Evolutionary conservation across 1,140 invertebrate species (phyloP).

Genomic region (Tetramorium parvispinum): DNA sequence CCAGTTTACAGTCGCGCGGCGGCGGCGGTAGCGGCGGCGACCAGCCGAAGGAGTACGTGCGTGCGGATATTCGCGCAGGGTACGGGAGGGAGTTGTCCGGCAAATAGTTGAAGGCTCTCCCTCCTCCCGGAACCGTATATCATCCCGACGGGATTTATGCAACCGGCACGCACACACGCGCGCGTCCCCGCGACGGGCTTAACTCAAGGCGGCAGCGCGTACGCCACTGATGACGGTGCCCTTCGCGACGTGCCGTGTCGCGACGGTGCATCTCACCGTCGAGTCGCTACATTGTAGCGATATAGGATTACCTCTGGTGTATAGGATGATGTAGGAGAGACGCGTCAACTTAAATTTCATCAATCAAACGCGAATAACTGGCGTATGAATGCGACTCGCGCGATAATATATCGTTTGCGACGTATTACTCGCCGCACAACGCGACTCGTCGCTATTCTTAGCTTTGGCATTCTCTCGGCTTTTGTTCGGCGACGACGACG

Average conservation of each 20-base stretch:
- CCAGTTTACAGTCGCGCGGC: constrained; percentile 38
- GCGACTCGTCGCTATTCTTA: constrained; percentile 28
- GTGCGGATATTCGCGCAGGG: constrained; percentile 9
- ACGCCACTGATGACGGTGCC: constrained; percentile 30
- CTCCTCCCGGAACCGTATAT: constrained; percentile 53
- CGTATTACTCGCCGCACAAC: neutral
- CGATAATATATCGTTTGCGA: constrained; percentile 33
- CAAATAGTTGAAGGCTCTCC: constrained; percentile 67
- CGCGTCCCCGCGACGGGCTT: constrained; percentile 55
- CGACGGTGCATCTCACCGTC: neutral
- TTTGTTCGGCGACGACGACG: constrained; percentile 11
- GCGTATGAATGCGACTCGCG: neutral
- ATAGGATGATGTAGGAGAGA: neutral
- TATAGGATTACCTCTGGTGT: constrained; percentile 29
- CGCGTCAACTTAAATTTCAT: constrained; percentile 51
- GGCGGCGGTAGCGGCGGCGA: neutral
- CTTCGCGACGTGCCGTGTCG: constrained; percentile 1
- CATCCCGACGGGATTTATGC: constrained; percentile 70
- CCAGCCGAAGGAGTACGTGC: constrained; percentile 33
- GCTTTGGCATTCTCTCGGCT: constrained; percentile 16
- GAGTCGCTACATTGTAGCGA: constrained; percentile 20
- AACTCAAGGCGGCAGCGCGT: constrained; percentile 56
- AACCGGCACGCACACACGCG: constrained; percentile 53
- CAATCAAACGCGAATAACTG: constrained; percentile 29
- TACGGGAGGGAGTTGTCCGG: constrained; percentile 61